Percentiles rank a stretch among this genome's conserved stretches.
phyloP scores from a whole-genome alignment of 2,888 invertebrate species.

The Ectemnius continuus region DNA sequence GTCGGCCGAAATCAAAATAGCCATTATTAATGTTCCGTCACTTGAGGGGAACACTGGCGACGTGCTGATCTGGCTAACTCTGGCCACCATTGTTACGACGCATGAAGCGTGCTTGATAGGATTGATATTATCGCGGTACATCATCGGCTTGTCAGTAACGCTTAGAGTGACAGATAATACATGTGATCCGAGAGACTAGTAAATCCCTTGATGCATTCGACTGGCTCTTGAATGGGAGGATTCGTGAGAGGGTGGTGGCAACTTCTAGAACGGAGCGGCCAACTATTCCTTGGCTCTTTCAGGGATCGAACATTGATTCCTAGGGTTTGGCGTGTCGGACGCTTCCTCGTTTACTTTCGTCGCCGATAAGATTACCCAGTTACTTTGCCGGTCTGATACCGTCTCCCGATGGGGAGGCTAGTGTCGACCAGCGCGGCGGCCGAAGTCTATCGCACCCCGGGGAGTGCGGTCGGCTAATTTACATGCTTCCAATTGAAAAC shows the following conservation, averaged over 20 bases:
- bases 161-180: conserved; percentile 12
- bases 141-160: conserved; percentile 31
- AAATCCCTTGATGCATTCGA: too few relatives aligned
- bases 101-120: conserved; percentile 37
- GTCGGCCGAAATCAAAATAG: too few relatives aligned
- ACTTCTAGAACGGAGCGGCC: neutral
- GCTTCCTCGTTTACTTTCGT: conserved; percentile 9
- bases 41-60: neutral
- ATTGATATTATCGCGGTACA: conserved; percentile 43
- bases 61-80: too few relatives aligned
- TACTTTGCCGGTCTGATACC: neutral
- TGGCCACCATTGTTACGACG: conserved; percentile 20
- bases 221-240: neutral
- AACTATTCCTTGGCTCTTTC: neutral
- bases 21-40: conserved; percentile 2
- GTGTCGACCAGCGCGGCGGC: neutral
- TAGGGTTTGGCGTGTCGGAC: neutral
- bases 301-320: neutral
- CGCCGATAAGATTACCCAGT: conserved; percentile 1
- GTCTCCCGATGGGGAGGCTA: neutral
- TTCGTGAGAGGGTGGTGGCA: neutral
- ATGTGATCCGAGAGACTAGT: neutral
- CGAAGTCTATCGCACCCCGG: conserved; percentile 1
- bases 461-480: conserved; percentile 8
- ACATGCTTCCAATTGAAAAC: conserved; percentile 5